Evolutionary conservation across 2,888 invertebrate species (phyloP), one percentile per base, ranked within the genome.

Genomic region (Drosophila nr. perissopoda): DNA sequence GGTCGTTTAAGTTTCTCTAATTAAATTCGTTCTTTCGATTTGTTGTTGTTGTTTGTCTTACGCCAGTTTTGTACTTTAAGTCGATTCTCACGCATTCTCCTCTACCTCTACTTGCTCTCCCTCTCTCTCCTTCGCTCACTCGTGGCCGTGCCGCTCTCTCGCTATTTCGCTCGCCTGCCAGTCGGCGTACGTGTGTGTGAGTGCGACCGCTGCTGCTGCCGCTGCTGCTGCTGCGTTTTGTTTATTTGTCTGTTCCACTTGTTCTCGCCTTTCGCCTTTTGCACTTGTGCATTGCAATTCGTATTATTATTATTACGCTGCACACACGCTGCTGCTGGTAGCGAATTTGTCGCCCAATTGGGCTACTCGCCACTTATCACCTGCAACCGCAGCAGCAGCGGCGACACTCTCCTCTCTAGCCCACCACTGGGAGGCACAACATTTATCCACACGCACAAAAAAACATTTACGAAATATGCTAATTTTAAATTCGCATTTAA

Each of bases 211-310:
- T 56, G 58, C 74, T 75, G 79, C 79, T 34, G 53, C 53, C 46
- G 58, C 74, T 74, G 53, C 60, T 52, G 58, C 62, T 60, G 62
- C 72, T 74, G 76, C 81, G 82, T 84, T 85, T 89, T 86, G 89
- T 86, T 86, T 86, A 88, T 86, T 86, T 89, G 89, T 78, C 80
- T 70, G 65, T 83, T 87, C 64, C 89, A 85, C 85, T 85, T 89
- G 84, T 79, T 89, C 83, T 77, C 69, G 72, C 63, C 76, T 59
- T 76, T 88, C 75, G 82, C 79, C 72, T 72, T 76, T 74, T 70
- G 81, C 81, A 82, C 69, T 83, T 65, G 67, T 69, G 49, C 74
- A 78, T 71, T 81, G 79, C 78, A 81, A 78, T 79, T 79, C 65
- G 49, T 51, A 65, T 76, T 76, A 68, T 76, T 76, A 53, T 38